phyloP scores from a whole-genome alignment of 1,140 invertebrate genomes.

The Pseudobourletiella spinata region DNA sequence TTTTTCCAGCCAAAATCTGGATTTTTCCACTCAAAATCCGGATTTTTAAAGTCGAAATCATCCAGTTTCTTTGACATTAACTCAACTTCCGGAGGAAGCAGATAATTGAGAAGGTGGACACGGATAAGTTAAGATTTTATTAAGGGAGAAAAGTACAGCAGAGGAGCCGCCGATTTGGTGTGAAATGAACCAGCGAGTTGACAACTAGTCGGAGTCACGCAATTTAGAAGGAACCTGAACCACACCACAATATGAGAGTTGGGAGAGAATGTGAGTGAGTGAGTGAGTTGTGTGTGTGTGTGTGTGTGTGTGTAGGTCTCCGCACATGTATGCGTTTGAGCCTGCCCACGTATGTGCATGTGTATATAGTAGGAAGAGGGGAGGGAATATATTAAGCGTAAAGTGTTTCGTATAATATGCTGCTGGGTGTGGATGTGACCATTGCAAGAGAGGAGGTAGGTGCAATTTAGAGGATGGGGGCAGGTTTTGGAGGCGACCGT shows the following conservation, averaged over 20 bases:
- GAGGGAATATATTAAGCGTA: slow-evolving; percentile 5
- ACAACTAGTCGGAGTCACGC: slow-evolving; percentile 7
- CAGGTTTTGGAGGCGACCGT: not conserved
- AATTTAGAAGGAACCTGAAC: slow-evolving; percentile 1
- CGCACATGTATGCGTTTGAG: too few species aligned
- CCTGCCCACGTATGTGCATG: not conserved
- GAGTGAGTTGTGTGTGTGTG: too few species aligned
- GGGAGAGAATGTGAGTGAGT: too few species aligned
- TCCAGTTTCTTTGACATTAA: too few species aligned
- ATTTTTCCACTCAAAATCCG: too few species aligned
- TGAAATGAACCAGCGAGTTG: slow-evolving; percentile 7
- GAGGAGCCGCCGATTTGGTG: slow-evolving; percentile 7
- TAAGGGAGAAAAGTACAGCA: not conserved
- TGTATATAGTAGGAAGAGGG: not conserved
- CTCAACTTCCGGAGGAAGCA: too few species aligned
- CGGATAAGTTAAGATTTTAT: slow-evolving; percentile 3
- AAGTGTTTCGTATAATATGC: not conserved
- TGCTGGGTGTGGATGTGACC: not conserved
- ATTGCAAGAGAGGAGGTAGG: not conserved
- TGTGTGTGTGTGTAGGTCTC: too few species aligned
- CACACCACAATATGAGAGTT: slow-evolving; percentile 1
- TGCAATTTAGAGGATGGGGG: not conserved
- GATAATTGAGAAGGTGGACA: slow-evolving; percentile 6
- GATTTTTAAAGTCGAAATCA: too few species aligned
- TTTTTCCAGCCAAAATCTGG: too few species aligned